A percentile compares a stretch with the other conserved stretches of the same genome.
Conservation (phyloP, 2,888 invertebrate species). For the Hoplodrina blanda region DNA sequence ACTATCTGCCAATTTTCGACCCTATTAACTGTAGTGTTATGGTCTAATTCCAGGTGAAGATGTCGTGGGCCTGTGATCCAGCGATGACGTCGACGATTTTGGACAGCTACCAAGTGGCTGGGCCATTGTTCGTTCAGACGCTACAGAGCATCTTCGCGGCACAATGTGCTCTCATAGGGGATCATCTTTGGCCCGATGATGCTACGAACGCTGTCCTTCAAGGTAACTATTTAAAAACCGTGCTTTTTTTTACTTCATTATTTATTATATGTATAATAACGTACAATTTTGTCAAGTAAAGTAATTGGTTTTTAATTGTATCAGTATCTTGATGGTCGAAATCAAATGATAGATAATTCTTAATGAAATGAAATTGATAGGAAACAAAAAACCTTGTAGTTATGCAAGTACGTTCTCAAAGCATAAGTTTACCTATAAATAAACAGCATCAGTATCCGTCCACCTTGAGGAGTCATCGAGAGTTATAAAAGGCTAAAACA, state of each 20-base stretch:
- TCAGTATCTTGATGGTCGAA: background rate
- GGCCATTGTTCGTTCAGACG: constrained; percentile 89
- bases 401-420: background rate
- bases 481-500: too few species aligned
- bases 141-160: constrained; percentile 90
- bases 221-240: constrained; percentile 56
- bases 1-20: too few species aligned
- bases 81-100: constrained; percentile 67
- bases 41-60: constrained; percentile 52
- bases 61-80: constrained; percentile 77
- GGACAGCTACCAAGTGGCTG: constrained; percentile 75
- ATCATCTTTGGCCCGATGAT: constrained; percentile 88
- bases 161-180: constrained; percentile 84
- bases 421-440: background rate
- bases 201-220: constrained; percentile 75
- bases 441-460: background rate
- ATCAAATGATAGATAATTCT: background rate
- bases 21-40: background rate
- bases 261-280: background rate
- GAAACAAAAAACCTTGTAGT: background rate
- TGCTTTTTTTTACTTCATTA: background rate
- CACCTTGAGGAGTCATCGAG: too few species aligned
- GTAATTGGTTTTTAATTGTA: constrained; percentile 27
- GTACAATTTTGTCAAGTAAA: background rate
- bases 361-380: background rate